Percentiles rank a stretch among this genome's conserved stretches.
These are phyloP conservation scores for Ennomos erosarius DNA, from an alignment of 2,888 invertebrate genomes.

Conservation along the genomic window DNA sequence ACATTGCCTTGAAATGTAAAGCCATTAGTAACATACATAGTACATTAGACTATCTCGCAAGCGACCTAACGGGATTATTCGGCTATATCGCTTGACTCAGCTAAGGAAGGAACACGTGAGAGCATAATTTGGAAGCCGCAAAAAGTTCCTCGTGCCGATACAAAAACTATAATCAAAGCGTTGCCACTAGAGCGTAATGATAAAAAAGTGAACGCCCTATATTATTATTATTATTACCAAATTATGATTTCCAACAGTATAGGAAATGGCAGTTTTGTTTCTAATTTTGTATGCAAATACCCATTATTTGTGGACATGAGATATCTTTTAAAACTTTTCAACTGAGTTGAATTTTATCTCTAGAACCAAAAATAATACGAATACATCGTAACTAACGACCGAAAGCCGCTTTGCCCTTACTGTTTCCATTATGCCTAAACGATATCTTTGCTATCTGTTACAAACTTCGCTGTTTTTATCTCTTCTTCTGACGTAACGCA, in stretches of 20 bases:
- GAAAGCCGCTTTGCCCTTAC: conserved; percentile 5
- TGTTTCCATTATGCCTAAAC: conserved; percentile 6
- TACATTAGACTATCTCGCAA: conserved; percentile 26
- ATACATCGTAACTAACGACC: no score
- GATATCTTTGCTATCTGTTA: conserved; percentile 17
- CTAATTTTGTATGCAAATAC: no score
- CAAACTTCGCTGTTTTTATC: conserved; percentile 27
- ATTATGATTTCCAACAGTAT: neutral
- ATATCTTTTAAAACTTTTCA: no score
- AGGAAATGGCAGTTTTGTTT: neutral
- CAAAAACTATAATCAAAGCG: conserved; percentile 29
- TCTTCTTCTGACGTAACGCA: conserved; percentile 18
- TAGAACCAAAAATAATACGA: no score
- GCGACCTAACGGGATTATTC: conserved; percentile 35
- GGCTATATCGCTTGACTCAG: conserved; percentile 30
- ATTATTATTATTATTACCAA: conserved; percentile 2
- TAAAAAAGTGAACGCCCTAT: conserved; percentile 28
- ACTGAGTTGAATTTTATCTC: no score
- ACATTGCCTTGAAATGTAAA: conserved; percentile 36
- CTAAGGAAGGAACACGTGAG: conserved; percentile 19
- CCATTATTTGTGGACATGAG: no score
- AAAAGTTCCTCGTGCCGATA: conserved; percentile 29
- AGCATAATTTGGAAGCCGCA: conserved; percentile 32
- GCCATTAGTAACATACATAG: conserved; percentile 28
- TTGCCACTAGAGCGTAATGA: conserved; percentile 21